phyloP scores from a whole-genome alignment of 2,888 invertebrate genomes.

The Ephialtes manifestator region DNA sequence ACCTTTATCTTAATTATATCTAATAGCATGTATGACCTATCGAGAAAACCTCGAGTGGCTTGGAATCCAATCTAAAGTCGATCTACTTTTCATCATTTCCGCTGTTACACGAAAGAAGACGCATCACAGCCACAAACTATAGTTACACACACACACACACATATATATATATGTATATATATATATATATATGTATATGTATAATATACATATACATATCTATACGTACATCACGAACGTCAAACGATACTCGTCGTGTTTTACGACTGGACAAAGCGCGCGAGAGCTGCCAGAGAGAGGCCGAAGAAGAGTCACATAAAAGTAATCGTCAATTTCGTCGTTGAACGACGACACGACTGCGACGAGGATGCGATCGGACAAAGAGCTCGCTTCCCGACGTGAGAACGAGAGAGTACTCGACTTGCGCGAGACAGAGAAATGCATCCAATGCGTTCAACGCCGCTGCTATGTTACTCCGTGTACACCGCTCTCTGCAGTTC shows the following conservation, averaged over 20 bases:
- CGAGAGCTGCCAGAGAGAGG: conserved; percentile 34
- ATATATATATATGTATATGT: background rate
- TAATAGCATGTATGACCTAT: background rate
- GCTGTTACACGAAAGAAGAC: conserved; percentile 11
- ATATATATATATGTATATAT: background rate
- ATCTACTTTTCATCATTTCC: conserved; percentile 22
- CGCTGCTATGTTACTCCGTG: background rate
- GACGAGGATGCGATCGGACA: conserved; percentile 60
- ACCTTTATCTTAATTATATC: background rate
- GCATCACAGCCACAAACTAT: conserved; percentile 7
- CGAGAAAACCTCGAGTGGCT: background rate
- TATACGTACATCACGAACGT: conserved; percentile 24
- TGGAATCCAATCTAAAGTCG: conserved; percentile 2
- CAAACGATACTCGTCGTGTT: conserved; percentile 60
- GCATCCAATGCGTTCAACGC: conserved; percentile 18
- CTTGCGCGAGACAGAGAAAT: conserved; percentile 12
- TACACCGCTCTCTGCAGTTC: conserved; percentile 11
- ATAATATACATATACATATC: conserved; percentile 4
- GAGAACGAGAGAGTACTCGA: background rate
- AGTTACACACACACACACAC: background rate
- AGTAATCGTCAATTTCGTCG: conserved; percentile 73
- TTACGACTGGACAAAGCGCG: conserved; percentile 64
- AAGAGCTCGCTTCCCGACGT: conserved; percentile 43
- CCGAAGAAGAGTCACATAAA: conserved; percentile 63
- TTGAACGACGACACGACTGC: conserved; percentile 58